A percentile compares a stretch with the other conserved stretches of the same genome.
These are phyloP conservation scores for Turnix velox DNA, from an alignment of 2,113 vertebrate species.

Conservation along the genomic window DNA sequence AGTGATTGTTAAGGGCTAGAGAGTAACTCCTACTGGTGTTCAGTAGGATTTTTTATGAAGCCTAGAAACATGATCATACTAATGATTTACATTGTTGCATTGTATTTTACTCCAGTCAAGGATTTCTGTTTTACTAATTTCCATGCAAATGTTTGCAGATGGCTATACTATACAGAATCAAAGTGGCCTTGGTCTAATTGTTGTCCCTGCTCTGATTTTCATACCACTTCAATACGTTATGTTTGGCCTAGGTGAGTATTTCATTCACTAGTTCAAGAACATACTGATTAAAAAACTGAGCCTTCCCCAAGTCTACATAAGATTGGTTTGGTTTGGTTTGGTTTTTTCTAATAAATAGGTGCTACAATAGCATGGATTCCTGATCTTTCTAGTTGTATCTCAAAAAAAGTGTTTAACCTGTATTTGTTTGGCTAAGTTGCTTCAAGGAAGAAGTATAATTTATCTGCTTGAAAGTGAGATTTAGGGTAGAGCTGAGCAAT, in stretches of 20 bases:
- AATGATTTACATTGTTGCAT: background rate
- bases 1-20: background rate
- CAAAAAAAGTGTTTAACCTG: background rate
- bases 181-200: conserved; percentile 68
- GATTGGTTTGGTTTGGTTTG: background rate
- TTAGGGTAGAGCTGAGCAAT: background rate
- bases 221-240: conserved; percentile 64
- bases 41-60: background rate
- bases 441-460: background rate
- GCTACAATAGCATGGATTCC: background rate
- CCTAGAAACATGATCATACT: background rate
- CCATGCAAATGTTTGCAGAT: conserved; percentile 49
- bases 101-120: background rate
- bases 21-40: background rate
- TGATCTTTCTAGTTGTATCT: background rate
- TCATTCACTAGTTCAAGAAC: background rate
- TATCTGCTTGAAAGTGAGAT: background rate
- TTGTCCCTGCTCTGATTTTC: conserved; percentile 60
- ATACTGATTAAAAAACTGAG: background rate
- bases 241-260: conserved; percentile 69
- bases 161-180: conserved; percentile 52
- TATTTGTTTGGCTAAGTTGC: background rate
- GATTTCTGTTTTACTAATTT: background rate
- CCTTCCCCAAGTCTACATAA: background rate
- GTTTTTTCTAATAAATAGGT: background rate